Conservation (phyloP, 2,113 vertebrate species). For the Collichthys lucidus region DNA sequence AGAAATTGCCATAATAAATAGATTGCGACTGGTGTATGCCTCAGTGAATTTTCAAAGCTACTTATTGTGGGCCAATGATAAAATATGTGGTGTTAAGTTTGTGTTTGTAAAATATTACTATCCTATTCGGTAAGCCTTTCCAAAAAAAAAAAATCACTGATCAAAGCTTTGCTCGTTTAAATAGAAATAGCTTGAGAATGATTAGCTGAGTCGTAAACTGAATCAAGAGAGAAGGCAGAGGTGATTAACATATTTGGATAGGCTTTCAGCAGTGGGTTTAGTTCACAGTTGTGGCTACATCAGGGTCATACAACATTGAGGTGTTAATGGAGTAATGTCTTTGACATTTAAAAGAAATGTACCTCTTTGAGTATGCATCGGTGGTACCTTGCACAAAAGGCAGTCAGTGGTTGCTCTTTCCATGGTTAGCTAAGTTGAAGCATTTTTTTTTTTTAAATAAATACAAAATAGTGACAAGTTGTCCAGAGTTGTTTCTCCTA, state of each 20-base stretch:
- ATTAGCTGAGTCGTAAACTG: background rate
- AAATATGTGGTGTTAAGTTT: background rate
- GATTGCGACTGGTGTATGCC: background rate
- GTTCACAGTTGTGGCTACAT: background rate
- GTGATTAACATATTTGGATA: background rate
- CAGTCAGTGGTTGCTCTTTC: background rate
- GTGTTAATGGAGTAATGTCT: conserved; percentile 23
- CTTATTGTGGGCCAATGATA: background rate
- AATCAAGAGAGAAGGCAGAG: background rate
- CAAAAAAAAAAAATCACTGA: background rate
- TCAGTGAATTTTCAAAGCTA: conserved; percentile 2
- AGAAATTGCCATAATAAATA: background rate
- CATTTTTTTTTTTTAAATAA: no score
- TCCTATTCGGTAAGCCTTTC: background rate
- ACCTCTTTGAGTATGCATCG: background rate
- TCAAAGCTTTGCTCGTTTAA: background rate
- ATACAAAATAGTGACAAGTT: background rate
- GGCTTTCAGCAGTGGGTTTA: background rate
- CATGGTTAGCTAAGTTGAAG: background rate
- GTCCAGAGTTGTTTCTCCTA: background rate
- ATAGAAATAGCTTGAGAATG: background rate
- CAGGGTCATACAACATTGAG: background rate
- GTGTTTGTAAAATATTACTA: background rate
- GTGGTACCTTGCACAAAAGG: background rate
- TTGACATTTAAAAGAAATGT: conserved; percentile 17